A percentile compares a stretch with the other conserved stretches of the same genome.
These are phyloP conservation scores for Selene dorsalis DNA, from an alignment of 2,797 vertebrate genomes.

Conservation along the genomic window DNA sequence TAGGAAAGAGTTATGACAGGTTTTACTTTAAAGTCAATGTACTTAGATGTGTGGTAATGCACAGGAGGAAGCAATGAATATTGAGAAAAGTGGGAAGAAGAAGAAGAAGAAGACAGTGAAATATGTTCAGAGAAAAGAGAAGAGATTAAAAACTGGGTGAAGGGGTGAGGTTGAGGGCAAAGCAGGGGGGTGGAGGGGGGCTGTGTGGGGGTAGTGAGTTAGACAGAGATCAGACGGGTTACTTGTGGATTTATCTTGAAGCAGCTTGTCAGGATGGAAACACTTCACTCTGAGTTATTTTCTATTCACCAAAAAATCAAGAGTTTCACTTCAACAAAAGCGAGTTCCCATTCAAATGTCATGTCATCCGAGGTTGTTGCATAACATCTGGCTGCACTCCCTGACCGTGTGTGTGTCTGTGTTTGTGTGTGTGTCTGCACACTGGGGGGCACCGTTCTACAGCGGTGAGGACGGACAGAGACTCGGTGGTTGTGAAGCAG, in stretches of 20 bases:
- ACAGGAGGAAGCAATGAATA: not conserved
- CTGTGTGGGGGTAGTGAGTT: not conserved
- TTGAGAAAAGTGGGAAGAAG: not conserved
- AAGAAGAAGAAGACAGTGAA: not conserved
- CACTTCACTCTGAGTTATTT: conserved; percentile 25
- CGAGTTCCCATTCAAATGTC: conserved; percentile 41
- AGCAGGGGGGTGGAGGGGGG: no score
- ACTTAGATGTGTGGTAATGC: not conserved
- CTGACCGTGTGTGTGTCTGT: not conserved
- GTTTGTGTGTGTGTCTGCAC: conserved; percentile 30
- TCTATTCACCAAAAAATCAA: not conserved
- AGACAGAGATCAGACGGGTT: conserved; percentile 3
- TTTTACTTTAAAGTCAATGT: conserved; percentile 1
- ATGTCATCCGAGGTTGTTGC: conserved; percentile 55
- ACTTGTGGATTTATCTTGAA: conserved; percentile 27
- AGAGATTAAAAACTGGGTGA: not conserved
- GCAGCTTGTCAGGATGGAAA: conserved; percentile 9
- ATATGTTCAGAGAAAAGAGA: not conserved
- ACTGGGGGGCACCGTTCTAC: conserved; percentile 71
- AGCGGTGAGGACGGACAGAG: conserved; percentile 32
- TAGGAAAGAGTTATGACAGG: not conserved
- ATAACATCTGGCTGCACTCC: conserved; percentile 47
- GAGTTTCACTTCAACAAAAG: conserved; percentile 58
- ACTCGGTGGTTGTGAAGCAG: not conserved
- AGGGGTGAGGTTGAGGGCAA: conserved; percentile 19